Evolutionary conservation across 1,140 invertebrate genomes (phyloP).

Genomic region (Microplitis demolitor): DNA sequence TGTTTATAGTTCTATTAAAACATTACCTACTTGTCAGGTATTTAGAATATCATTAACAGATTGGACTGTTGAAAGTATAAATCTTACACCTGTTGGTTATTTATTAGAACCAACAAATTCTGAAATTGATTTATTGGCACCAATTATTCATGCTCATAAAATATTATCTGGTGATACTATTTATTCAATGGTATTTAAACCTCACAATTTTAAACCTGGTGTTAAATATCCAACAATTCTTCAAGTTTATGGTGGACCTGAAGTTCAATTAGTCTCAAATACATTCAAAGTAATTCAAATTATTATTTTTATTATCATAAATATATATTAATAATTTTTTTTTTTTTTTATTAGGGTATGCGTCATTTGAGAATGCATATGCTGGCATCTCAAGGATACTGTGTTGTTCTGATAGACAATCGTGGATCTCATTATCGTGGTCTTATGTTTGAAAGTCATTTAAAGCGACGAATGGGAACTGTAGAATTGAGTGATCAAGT

Average conservation of each 20-base stretch:
- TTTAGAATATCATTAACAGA: slow-evolving; percentile 72
- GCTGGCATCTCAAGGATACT: slow-evolving; percentile 94
- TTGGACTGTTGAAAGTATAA: slow-evolving; percentile 70
- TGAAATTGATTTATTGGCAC: slow-evolving; percentile 68
- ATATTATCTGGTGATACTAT: slow-evolving; percentile 76
- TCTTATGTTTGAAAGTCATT: slow-evolving; percentile 86
- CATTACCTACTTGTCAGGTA: slow-evolving; percentile 76
- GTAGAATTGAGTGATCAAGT: slow-evolving; percentile 97
- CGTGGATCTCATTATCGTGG: slow-evolving; percentile 93
- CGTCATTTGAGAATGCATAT: slow-evolving; percentile 93
- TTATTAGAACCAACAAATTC: slow-evolving; percentile 69
- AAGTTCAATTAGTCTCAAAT: slow-evolving; percentile 96
- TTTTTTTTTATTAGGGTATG: slow-evolving; percentile 69
- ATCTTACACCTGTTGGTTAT: slow-evolving; percentile 71
- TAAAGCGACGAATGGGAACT: slow-evolving; percentile 88
- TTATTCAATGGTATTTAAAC: slow-evolving; percentile 93
- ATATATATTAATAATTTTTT: slow-evolving; percentile 1
- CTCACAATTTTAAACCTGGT: slow-evolving; percentile 76
- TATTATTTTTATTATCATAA: not conserved
- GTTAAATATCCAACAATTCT: slow-evolving; percentile 91
- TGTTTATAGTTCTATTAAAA: slow-evolving; percentile 87
- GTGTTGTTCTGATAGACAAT: slow-evolving; percentile 94
- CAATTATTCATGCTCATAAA: slow-evolving; percentile 76
- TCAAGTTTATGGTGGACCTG: slow-evolving; percentile 97
- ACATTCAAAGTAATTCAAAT: slow-evolving; percentile 78